Evolutionary conservation across 2,113 vertebrate genomes (phyloP), one percentile per base, ranked within the genome.

Genomic region (Rhinichthys klamathensis): DNA sequence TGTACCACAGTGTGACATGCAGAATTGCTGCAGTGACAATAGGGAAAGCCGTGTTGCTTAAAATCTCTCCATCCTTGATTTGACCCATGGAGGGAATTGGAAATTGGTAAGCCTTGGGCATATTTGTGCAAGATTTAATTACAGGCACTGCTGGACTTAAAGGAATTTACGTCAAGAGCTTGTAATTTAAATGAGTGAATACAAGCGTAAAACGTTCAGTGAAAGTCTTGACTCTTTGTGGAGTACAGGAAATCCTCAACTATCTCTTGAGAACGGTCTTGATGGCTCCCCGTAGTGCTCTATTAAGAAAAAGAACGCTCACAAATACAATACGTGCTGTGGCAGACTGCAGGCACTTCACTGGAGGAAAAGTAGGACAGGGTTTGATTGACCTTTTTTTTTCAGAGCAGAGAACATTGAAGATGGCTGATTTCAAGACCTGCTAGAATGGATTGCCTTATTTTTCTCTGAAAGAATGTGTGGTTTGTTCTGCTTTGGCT

Each of bases 341-440:
- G 7, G 35, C n/a, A 80, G 78, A 49, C 78, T 44, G 41, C 80
- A 82, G 46, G 67, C 51, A 23, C 32, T 72, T 49, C 44, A 35
- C 23, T 58, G 18, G 49, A 30, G 61, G 44, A 58, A 58, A 90
- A 87, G 67, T 85, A 67, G 73, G 83, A 85, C 84, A 76, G 38
- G 49, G 63, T 84, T 82, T 80, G 76, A 54, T n/a, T 87, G 76
- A 88, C 87, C 83, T 69, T 60, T 76, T 30, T n/a, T 30, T 30
- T 79, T 35, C 58, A 49, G 27, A 27, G 78, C 25, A 76, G 72
- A 69, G 81, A 72, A 82, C 65, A 61, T 84, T 86, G 63, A 84
- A 76, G 76, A 86, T 72, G 69, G 41, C 78, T 88, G 80, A 60
- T 78, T 87, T 58, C 56, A 87, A 73, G 85, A 82, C 81, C 70